A percentile compares a stretch with the other conserved stretches of the same genome.
Evolutionary conservation across 2,888 invertebrate species (phyloP).

Genomic region (Coecobrya sp.): DNA sequence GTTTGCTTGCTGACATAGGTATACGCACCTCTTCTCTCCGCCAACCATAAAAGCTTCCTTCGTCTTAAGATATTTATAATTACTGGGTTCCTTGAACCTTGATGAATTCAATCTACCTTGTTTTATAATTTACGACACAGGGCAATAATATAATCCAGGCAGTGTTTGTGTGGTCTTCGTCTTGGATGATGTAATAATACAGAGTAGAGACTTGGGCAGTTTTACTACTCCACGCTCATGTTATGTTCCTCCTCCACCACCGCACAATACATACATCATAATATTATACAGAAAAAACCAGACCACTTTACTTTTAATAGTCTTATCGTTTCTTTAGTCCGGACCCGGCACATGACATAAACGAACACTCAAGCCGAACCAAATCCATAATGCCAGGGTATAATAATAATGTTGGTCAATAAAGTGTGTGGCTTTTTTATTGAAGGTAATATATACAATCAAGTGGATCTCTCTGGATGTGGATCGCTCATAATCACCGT

Average conservation of each 20-base stretch:
- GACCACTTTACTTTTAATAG: constrained; percentile 52
- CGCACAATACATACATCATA: neutral
- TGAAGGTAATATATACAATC: constrained; percentile 6
- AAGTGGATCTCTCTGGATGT: neutral
- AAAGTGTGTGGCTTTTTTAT: constrained; percentile 62
- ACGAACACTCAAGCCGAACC: neutral
- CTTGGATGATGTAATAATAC: neutral
- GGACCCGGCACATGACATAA: constrained; percentile 10
- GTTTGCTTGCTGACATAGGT: no score
- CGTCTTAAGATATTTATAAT: constrained; percentile 55
- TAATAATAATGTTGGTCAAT: constrained; percentile 64
- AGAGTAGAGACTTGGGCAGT: neutral
- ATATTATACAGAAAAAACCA: constrained; percentile 35
- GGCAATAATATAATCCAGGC: constrained; percentile 61
- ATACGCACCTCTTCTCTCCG: neutral
- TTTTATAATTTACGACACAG: constrained; percentile 67
- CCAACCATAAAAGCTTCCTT: constrained; percentile 18
- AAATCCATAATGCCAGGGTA: neutral
- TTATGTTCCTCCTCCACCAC: neutral
- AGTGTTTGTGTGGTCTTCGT: constrained; percentile 64
- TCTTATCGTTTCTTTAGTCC: constrained; percentile 35
- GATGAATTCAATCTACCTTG: constrained; percentile 68
- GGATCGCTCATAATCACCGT: constrained; percentile 35
- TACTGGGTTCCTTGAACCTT: constrained; percentile 76
- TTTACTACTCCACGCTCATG: neutral